phyloP scores from a whole-genome alignment of 2,888 invertebrate genomes.

The Phorcus lineatus region DNA sequence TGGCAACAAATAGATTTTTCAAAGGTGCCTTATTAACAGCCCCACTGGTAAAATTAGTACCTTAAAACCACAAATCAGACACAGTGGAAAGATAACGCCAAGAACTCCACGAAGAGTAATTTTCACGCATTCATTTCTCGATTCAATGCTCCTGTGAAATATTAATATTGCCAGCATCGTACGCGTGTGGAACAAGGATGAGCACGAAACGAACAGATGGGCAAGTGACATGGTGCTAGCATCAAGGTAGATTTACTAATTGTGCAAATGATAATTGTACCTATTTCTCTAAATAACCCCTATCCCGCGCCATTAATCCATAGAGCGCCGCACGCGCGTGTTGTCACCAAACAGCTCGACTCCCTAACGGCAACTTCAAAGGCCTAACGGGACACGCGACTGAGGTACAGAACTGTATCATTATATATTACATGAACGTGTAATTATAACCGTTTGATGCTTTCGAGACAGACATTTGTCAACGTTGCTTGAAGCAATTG shows the following conservation, averaged over 20 bases:
- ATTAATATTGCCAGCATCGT: no score
- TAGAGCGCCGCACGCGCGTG: background rate
- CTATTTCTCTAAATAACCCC: slow-evolving; percentile 1
- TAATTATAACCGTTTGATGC: slow-evolving; percentile 1
- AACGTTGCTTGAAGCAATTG: background rate
- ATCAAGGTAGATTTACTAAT: background rate
- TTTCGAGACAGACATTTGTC: background rate
- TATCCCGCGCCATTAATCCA: background rate
- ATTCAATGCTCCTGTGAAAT: no score
- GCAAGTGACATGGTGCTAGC: background rate
- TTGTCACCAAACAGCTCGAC: background rate
- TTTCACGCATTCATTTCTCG: no score
- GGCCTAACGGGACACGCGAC: background rate
- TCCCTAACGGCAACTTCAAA: background rate
- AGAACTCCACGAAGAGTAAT: no score
- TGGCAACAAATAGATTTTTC: no score
- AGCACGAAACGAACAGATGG: background rate
- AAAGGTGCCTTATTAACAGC: no score
- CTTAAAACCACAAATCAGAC: no score
- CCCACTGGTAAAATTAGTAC: no score
- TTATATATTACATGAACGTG: slow-evolving; percentile 8
- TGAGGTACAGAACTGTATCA: background rate
- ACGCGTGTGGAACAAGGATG: no score
- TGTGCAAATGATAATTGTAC: background rate
- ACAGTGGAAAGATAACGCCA: no score